Evolutionary conservation across 2,888 invertebrate genomes (phyloP).

Genomic region (Elysia crispata): DNA sequence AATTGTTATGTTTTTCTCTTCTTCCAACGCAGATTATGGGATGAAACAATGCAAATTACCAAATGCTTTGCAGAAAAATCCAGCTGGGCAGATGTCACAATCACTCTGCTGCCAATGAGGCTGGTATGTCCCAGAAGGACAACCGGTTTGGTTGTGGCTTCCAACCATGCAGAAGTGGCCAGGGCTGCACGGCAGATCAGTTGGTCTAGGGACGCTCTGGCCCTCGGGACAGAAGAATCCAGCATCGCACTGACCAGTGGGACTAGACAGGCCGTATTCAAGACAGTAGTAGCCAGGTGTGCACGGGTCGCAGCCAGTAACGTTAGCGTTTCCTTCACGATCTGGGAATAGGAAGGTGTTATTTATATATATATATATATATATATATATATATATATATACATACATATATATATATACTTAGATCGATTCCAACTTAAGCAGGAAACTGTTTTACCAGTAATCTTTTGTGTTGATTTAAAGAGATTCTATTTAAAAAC

Average conservation of each 20-base stretch:
- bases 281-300: constrained; percentile 73
- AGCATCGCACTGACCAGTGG: constrained; percentile 67
- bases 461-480: no score
- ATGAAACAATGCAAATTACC: constrained; percentile 58
- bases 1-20: no score
- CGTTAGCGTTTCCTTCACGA: constrained; percentile 62
- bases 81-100: constrained; percentile 73
- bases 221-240: constrained; percentile 76
- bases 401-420: no score
- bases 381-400: no score
- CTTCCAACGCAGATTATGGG: no score
- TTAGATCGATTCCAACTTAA: no score
- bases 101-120: constrained; percentile 67
- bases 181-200: constrained; percentile 69
- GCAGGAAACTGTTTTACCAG: no score
- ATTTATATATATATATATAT: no score
- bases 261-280: constrained; percentile 65
- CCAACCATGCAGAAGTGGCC: constrained; percentile 75
- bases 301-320: constrained; percentile 70
- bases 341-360: constrained; percentile 59
- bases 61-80: constrained; percentile 72
- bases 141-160: constrained; percentile 73
- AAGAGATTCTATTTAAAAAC: no score
- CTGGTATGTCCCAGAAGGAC: constrained; percentile 75
- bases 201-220: constrained; percentile 66